Evolutionary conservation across 1,140 invertebrate genomes (phyloP).

Genomic region (Cotesia chilonis): DNA sequence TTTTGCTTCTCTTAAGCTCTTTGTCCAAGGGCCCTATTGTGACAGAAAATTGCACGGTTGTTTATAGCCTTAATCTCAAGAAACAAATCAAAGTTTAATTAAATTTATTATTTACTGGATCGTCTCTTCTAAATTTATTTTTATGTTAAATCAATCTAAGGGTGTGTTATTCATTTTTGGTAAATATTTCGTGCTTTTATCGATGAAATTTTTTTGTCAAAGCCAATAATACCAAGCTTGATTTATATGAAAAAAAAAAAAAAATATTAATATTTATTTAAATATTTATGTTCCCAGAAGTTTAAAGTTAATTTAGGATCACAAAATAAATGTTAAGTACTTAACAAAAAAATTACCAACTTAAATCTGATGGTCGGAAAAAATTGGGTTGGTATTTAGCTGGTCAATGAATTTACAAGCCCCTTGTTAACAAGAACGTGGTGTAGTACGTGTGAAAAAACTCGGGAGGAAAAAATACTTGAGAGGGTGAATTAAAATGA

Average conservation of each 20-base stretch:
- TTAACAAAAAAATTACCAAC: slow-evolving; percentile 33
- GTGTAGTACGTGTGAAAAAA: slow-evolving; percentile 16
- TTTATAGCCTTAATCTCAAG: slow-evolving; percentile 49
- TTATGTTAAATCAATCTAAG: too few species aligned
- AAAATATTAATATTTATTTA: neutral
- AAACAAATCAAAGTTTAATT: neutral
- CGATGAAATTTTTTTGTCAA: too few species aligned
- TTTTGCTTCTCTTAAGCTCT: slow-evolving; percentile 60
- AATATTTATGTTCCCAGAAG: neutral
- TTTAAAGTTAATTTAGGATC: neutral
- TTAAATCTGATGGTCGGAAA: neutral
- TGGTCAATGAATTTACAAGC: slow-evolving; percentile 66
- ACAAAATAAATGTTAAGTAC: neutral
- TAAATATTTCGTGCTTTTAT: too few species aligned
- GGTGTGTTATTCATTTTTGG: too few species aligned
- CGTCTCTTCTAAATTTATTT: too few species aligned
- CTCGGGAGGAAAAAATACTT: neutral
- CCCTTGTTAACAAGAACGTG: slow-evolving; percentile 51
- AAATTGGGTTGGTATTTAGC: slow-evolving; percentile 55
- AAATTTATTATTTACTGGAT: neutral
- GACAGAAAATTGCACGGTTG: slow-evolving; percentile 64
- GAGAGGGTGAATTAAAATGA: slow-evolving; percentile 3
- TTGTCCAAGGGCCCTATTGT: slow-evolving; percentile 61
- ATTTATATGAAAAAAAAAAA: too few species aligned
- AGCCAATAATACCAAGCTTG: too few species aligned